Conservation (phyloP, 64 coral and sea anemone genomes). For the Exaiptasia diaphana region DNA sequence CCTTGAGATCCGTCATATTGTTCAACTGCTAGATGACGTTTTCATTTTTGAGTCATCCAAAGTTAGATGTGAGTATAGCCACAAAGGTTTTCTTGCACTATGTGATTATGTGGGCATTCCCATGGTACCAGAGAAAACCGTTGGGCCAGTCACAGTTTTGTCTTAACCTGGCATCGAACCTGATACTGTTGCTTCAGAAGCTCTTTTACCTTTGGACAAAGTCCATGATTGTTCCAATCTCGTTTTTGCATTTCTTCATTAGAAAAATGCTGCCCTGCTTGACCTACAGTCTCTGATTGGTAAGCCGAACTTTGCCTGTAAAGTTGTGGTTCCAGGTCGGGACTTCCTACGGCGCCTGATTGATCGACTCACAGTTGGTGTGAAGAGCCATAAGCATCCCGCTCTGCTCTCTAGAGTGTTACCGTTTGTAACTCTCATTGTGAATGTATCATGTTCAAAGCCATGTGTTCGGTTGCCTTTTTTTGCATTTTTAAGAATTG, state of each 20-base stretch:
- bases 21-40: neutral
- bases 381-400: neutral
- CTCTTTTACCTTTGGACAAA: neutral
- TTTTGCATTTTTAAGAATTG: too few species aligned
- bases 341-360: constrained; percentile 2
- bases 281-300: constrained; percentile 19
- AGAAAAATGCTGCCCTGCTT: neutral
- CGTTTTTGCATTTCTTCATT: neutral
- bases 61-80: neutral
- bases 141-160: neutral
- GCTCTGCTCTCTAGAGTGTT: neutral
- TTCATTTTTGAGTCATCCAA: neutral
- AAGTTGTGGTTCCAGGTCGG: neutral
- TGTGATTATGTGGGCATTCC: neutral
- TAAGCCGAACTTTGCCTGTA: constrained; percentile 14
- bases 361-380: neutral
- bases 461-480: too few species aligned
- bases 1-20: neutral
- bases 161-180: neutral
- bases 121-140: neutral
- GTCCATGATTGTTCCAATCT: neutral
- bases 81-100: neutral
- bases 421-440: too few species aligned
- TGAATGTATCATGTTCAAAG: too few species aligned
- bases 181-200: neutral